Base-by-base conservation (phyloP, 2,888 invertebrate species). In the Anorthoa munda region DNA sequence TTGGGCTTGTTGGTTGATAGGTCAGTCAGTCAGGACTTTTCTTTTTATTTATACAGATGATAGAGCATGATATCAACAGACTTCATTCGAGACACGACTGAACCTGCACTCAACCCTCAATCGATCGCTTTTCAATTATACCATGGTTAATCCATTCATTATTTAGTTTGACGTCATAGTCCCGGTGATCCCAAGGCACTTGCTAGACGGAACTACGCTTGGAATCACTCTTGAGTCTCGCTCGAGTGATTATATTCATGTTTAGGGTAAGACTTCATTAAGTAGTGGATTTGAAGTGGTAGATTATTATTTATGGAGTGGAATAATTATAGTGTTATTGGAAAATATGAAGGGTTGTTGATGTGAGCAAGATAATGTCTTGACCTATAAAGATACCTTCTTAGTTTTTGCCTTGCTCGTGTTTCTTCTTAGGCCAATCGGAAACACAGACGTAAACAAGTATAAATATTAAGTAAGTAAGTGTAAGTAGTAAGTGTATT, bases 141-240 rank as follows among this genome's bases (percentile, higher is more conserved):
- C 67, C 46, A 59, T 72, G 76, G 77, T 23, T 61, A 73, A 55
- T 73, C 87, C 80, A 86, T 89, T 84, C 60, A 86, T 90, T 89
- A 90, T 88, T 89, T 83, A 90, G 75, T 79, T 73, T 68, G 82
- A 79, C 70, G 82, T 79, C 80, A 72, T 81, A 87, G 80, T 81
- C 72, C 65, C 80, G 63, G 77, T 61, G 77, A 79, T 71, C 83
- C 77, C 84, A 65, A 55, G 79, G 61, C 79, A 65, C 64, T 81
- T 79, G 56, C 66, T 46, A 56, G 72, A 68, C 72, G 63, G 65
- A 73, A 77, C 63, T 74, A 69, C 63, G n/a, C 45, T 72, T 75
- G 72, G 61, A 72, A 71, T 74, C 55, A 74, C 50, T 76, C 56
- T n/a, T n/a, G n/a, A n/a, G n/a, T n/a, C n/a, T n/a, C n/a, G n/a